Percentiles rank a stretch among this genome's conserved stretches.
Conservation (phyloP, 2,797 vertebrate genomes). For the Trichosurus vulpecula region DNA sequence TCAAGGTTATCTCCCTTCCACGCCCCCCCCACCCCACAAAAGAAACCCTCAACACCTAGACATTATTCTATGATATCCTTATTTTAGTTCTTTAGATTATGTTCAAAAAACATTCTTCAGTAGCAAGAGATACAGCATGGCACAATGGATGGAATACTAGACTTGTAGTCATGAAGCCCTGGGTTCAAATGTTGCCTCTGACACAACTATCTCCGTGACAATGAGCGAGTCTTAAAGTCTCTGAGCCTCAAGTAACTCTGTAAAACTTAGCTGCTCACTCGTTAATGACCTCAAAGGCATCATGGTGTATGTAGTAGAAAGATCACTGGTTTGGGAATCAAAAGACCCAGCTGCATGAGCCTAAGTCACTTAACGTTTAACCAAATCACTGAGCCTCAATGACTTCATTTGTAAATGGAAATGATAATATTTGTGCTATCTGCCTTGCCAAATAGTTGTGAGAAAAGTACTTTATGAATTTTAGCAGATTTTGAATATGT, state of each 20-base stretch:
- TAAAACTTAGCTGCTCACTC: background rate
- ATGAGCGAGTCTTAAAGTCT: background rate
- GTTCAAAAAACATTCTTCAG: background rate
- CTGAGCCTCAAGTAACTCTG: background rate
- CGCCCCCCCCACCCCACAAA: background rate
- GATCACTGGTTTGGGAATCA: background rate
- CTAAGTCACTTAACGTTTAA: background rate
- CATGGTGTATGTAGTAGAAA: background rate
- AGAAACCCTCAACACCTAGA: background rate
- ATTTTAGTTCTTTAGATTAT: background rate
- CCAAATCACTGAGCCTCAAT: background rate
- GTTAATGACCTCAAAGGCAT: background rate
- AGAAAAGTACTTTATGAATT: background rate
- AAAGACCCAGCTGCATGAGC: background rate
- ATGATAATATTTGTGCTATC: background rate
- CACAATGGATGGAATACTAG: background rate
- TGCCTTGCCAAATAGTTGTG: background rate
- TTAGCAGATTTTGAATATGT: background rate
- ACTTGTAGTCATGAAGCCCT: background rate
- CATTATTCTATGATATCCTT: slow-evolving; percentile 9
- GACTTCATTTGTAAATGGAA: background rate
- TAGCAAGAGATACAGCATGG: background rate
- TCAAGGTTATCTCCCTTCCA: background rate
- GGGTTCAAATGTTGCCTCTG: background rate
- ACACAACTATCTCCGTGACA: background rate